Conservation (phyloP, 2,888 invertebrate genomes). For the Leptinotarsa juncta region DNA sequence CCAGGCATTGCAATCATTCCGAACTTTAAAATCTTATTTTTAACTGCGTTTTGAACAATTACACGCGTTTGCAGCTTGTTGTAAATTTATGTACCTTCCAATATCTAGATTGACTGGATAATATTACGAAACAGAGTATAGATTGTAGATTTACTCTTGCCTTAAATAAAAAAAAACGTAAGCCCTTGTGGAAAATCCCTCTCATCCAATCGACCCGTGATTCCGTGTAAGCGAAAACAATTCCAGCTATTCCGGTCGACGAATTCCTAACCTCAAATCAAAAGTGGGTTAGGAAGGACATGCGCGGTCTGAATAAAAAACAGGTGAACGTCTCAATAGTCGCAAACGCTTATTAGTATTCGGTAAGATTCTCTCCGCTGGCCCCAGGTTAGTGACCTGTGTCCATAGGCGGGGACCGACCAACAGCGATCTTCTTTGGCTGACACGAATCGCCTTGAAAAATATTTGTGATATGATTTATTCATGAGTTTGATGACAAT, state of each 20-base stretch:
- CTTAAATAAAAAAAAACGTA: too few relatives aligned
- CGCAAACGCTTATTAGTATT: conserved; percentile 41
- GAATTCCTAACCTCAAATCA: conserved; percentile 35
- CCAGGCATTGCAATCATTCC: too few relatives aligned
- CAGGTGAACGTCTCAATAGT: conserved; percentile 45
- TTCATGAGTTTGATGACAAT: not conserved
- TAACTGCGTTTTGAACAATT: too few relatives aligned
- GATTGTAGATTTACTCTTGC: too few relatives aligned
- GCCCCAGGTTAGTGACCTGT: not conserved
- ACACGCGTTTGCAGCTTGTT: too few relatives aligned
- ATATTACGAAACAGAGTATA: too few relatives aligned
- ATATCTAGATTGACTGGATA: too few relatives aligned
- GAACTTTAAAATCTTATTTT: too few relatives aligned
- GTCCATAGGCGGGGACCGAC: not conserved
- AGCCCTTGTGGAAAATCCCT: not conserved
- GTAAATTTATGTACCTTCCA: too few relatives aligned
- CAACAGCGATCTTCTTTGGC: not conserved
- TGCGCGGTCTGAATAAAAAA: conserved; percentile 54
- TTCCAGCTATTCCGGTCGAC: conserved; percentile 24
- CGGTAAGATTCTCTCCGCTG: conserved; percentile 33
- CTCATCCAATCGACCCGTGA: not conserved
- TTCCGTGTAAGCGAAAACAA: conserved; percentile 9
- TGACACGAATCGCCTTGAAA: not conserved
- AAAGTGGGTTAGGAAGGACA: conserved; percentile 59
- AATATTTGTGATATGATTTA: too few relatives aligned